These are phyloP conservation scores for Drosophila greeni DNA, from an alignment of 2,888 invertebrate species.

Conservation along the genomic window DNA sequence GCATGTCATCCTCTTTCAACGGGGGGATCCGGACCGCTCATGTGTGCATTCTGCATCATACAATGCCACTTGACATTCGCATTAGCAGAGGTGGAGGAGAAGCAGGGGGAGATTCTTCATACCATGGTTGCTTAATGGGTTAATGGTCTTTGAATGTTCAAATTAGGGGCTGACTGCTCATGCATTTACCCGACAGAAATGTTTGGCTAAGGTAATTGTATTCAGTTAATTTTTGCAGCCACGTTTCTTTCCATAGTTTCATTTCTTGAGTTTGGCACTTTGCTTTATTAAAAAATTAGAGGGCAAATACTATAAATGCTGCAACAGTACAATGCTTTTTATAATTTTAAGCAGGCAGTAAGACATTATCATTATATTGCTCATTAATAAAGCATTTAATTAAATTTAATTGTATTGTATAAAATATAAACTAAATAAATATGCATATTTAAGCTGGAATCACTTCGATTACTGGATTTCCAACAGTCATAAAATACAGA, in stretches of 20 bases:
- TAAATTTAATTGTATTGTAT: too few relatives aligned
- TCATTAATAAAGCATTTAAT: too few relatives aligned
- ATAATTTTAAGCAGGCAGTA: too few relatives aligned
- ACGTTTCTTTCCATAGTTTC: neutral
- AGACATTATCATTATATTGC: too few relatives aligned
- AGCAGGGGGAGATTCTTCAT: neutral
- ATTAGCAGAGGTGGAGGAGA: slow-evolving; percentile 20
- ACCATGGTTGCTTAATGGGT: slow-evolving; percentile 26
- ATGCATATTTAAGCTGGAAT: too few relatives aligned
- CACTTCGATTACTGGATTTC: neutral
- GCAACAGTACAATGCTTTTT: too few relatives aligned
- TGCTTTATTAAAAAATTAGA: neutral
- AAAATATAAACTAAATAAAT: too few relatives aligned
- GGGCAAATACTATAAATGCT: too few relatives aligned
- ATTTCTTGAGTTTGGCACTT: neutral
- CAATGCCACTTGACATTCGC: slow-evolving; percentile 67
- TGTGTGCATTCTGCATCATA: slow-evolving; percentile 50
- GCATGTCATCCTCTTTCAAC: slow-evolving; percentile 27
- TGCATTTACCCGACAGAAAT: slow-evolving; percentile 5
- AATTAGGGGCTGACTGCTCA: slow-evolving; percentile 11
- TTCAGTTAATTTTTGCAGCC: neutral
- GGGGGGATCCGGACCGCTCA: slow-evolving; percentile 47
- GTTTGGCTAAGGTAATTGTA: neutral
- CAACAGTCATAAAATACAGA: slow-evolving; percentile 7
- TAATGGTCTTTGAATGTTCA: slow-evolving; percentile 39